These are phyloP conservation scores for Iselma pallidipennis DNA, from an alignment of 2,888 invertebrate species.

Conservation along the genomic window DNA sequence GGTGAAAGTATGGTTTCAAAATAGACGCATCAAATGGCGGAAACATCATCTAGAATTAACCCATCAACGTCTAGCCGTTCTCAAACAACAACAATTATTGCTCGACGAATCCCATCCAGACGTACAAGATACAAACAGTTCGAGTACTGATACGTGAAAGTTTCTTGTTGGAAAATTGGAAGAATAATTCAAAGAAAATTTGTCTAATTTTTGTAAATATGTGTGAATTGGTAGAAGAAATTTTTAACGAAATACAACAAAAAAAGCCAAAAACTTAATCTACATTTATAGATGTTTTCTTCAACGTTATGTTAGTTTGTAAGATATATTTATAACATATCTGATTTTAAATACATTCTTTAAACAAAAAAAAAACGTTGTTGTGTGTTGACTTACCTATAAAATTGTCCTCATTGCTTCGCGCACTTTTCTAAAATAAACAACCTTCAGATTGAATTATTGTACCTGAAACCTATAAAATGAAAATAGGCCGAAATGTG, in stretches of 20 bases:
- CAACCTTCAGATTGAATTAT: no score
- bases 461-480: no score
- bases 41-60: conserved; percentile 93
- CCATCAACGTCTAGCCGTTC: conserved; percentile 77
- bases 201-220: conserved; percentile 7
- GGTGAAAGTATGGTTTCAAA: conserved; percentile 93
- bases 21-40: conserved; percentile 93
- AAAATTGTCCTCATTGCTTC: no score
- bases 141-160: conserved; percentile 51
- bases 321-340: conserved; percentile 12
- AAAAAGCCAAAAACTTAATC: background rate
- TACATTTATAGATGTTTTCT: conserved; percentile 11
- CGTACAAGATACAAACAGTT: conserved; percentile 58
- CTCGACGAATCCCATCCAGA: conserved; percentile 57
- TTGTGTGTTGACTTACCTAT: no score
- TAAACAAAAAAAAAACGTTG: background rate
- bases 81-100: conserved; percentile 58
- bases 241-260: no score
- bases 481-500: background rate
- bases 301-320: conserved; percentile 22
- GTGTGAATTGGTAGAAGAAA: conserved; percentile 16
- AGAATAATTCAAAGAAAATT: conserved; percentile 10
- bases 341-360: conserved; percentile 21
- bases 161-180: conserved; percentile 12
- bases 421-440: no score